Conservation (phyloP, 1,140 invertebrate genomes). For the Cydia strobilella region DNA sequence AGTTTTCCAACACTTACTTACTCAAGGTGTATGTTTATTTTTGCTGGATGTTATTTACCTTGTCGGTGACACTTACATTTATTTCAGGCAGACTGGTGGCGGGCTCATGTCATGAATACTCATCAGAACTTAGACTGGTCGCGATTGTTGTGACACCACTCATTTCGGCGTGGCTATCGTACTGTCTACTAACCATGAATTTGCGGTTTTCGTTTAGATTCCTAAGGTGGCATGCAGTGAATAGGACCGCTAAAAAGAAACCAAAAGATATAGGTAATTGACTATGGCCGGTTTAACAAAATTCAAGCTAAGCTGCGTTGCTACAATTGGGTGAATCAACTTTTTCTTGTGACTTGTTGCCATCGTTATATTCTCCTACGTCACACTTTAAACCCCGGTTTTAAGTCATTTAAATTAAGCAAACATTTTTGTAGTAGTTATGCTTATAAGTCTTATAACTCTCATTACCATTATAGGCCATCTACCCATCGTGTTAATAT, state of each 20-base stretch:
- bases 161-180: slow-evolving; percentile 21
- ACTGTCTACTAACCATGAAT: slow-evolving; percentile 25
- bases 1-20: neutral
- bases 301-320: too few species aligned
- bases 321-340: too few species aligned
- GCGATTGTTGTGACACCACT: slow-evolving; percentile 19
- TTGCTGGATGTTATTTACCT: neutral
- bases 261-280: slow-evolving; percentile 24
- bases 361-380: too few species aligned
- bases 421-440: too few species aligned
- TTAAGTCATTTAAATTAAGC: too few species aligned
- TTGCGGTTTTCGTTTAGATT: slow-evolving; percentile 12
- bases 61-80: slow-evolving; percentile 19
- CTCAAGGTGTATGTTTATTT: neutral
- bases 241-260: neutral
- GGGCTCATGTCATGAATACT: slow-evolving; percentile 29
- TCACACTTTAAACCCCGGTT: too few species aligned
- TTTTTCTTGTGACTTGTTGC: too few species aligned
- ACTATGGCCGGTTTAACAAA: neutral
- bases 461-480: too few species aligned
- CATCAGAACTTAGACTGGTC: slow-evolving; percentile 15
- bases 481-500: too few species aligned
- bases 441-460: too few species aligned
- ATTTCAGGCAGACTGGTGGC: slow-evolving; percentile 26
- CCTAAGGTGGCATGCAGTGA: neutral